Conservation (phyloP, 2,888 invertebrate genomes). For the Erebia ligea region DNA sequence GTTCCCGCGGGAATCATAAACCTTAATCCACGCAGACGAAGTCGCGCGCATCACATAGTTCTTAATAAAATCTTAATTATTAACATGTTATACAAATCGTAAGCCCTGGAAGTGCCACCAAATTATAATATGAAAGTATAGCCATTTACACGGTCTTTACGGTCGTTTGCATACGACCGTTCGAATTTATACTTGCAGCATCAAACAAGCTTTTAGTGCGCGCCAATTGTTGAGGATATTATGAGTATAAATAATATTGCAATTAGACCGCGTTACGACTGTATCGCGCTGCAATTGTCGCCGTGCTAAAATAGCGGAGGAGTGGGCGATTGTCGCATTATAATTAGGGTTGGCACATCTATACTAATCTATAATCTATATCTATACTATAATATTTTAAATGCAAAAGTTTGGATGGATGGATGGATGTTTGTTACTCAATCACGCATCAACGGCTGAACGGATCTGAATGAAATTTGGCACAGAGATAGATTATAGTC, state of each 20-base stretch:
- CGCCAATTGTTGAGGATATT: constrained; percentile 38
- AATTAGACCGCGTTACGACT: constrained; percentile 38
- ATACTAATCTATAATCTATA: too few species aligned
- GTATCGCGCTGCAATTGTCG: constrained; percentile 39
- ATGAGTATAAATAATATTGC: constrained; percentile 37
- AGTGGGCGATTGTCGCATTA: constrained; percentile 37
- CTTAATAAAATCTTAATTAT: too few species aligned
- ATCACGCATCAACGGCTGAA: too few species aligned
- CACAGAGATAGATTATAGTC: too few species aligned
- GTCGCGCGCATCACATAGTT: too few species aligned
- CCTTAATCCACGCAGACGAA: too few species aligned
- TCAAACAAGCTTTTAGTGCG: constrained; percentile 23
- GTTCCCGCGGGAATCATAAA: too few species aligned
- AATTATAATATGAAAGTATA: constrained; percentile 15
- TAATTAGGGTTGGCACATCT: constrained; percentile 18
- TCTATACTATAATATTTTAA: too few species aligned
- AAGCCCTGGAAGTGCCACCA: not conserved
- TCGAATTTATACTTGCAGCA: constrained; percentile 17
- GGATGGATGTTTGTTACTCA: too few species aligned
- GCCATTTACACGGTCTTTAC: too few species aligned
- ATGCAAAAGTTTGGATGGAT: too few species aligned
- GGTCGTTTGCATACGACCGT: not conserved
- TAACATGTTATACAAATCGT: not conserved
- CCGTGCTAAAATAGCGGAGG: constrained; percentile 35
- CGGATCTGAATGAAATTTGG: too few species aligned